phyloP scores from a whole-genome alignment of 2,113 vertebrate species.

The Desmodus rotundus region DNA sequence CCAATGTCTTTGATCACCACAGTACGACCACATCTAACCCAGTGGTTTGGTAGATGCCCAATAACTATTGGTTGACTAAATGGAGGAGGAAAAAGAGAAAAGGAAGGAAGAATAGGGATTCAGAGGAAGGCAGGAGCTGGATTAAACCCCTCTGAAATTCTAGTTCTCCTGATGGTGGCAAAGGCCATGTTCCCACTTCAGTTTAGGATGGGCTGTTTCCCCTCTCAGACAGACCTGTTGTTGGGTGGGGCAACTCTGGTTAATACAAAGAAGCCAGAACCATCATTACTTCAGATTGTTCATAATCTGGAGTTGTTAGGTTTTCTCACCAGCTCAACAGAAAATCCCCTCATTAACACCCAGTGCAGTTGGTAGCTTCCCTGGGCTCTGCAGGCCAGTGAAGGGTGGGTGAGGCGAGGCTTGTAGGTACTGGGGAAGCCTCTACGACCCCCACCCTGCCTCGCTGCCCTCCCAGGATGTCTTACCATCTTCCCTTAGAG shows the following conservation, averaged over 20 bases:
- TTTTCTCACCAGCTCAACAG: not conserved
- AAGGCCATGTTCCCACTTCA: not conserved
- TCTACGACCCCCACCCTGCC: accelerated
- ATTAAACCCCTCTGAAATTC: not conserved
- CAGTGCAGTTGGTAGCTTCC: not conserved
- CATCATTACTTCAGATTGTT: not conserved
- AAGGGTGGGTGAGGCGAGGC: not conserved
- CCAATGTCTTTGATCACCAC: not conserved
- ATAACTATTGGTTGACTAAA: not conserved
- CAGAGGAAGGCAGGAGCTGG: not conserved
- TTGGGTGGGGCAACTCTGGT: no score
- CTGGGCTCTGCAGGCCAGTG: not conserved
- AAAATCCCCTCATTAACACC: not conserved
- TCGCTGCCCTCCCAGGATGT: not conserved
- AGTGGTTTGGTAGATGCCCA: not conserved
- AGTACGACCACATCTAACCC: not conserved
- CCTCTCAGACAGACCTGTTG: not conserved
- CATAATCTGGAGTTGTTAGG: not conserved
- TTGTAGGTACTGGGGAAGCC: not conserved
- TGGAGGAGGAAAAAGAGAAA: accelerated
- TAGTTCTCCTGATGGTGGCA: not conserved
- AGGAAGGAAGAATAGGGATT: not conserved
- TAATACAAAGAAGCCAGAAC: not conserved
- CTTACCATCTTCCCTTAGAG: slow-evolving; percentile 82
- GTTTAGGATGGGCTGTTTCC: not conserved